These are phyloP conservation scores for Ectropis grisescens DNA, from an alignment of 1,140 invertebrate species.

Conservation along the genomic window DNA sequence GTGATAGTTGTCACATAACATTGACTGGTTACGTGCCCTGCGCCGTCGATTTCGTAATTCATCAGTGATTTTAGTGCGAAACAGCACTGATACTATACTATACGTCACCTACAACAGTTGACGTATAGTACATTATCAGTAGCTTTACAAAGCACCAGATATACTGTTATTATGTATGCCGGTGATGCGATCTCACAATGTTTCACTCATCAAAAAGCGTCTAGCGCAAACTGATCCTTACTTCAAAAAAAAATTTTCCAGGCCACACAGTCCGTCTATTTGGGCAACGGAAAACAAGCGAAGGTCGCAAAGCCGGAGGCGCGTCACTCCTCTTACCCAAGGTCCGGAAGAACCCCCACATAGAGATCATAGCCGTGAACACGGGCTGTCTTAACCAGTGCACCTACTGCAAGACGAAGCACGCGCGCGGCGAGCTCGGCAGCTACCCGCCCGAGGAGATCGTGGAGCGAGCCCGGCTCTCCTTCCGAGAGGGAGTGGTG, in stretches of 20 bases:
- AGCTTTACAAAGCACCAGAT: no score
- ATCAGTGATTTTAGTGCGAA: no score
- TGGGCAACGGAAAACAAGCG: slow-evolving; percentile 86
- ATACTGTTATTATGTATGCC: no score
- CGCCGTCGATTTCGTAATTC: no score
- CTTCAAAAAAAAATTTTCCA: slow-evolving; percentile 43
- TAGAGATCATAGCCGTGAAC: slow-evolving; percentile 98
- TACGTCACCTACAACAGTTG: no score
- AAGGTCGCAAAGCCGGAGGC: slow-evolving; percentile 88
- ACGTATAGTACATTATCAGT: no score
- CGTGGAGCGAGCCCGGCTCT: slow-evolving; percentile 82
- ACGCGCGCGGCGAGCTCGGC: slow-evolving; percentile 94
- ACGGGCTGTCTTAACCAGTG: slow-evolving; percentile 98
- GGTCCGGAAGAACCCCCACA: slow-evolving; percentile 93
- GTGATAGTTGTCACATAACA: no score
- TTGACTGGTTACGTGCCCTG: no score
- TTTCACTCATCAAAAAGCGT: no score
- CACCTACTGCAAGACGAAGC: slow-evolving; percentile 99
- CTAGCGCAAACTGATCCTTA: no score
- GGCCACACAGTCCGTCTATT: slow-evolving; percentile 86
- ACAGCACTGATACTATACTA: no score
- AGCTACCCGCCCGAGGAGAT: slow-evolving; percentile 93
- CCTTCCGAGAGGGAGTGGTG: slow-evolving; percentile 92
- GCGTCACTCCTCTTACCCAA: slow-evolving; percentile 91
- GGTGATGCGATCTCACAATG: no score